Base-by-base conservation (phyloP, 2,797 vertebrate genomes). In the Typhlichthys subterraneus region DNA sequence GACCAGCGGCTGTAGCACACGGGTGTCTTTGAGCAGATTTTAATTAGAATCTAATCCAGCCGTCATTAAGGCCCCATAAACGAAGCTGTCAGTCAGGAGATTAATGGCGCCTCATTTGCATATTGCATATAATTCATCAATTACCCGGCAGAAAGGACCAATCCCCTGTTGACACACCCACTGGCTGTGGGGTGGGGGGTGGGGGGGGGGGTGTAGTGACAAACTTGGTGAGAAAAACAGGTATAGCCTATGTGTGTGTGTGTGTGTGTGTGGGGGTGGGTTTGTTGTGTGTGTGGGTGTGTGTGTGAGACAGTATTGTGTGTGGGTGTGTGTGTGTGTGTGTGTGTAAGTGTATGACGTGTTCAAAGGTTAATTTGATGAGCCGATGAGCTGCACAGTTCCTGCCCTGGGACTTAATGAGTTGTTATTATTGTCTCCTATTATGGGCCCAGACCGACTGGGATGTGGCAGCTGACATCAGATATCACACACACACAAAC, bases 11-110 rank as follows among this genome's bases (percentile, higher is more conserved):
- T 94, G 94, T 94, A 97, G 95, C 95, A 85, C 95, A 96, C 33
- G 95, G 95, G 95, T 96, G 96, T 96, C 95, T 97, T 97, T 97
- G 95, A 97, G 96, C 95, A 98, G 96, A 97, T 97, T 91, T 98
- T 98, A 98, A 98, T 97, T 98, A 98, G 97, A 97, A 97, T 98
- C 96, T 98, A 98, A 98, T 98, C 96, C 96, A 95, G 96, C 95
- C 96, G 96, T 98, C 96, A 97, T 98, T 97, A 98, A 97, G 95
- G 95, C 95, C 95, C 96, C 95, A 97, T 98, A 98, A 98, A 98
- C 96, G 96, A 98, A 98, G 95, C 96, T 98, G 96, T 98, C 96
- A 98, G 96, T 97, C 96, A 97, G 95, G 95, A 98, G 96, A 98
- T 98, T 98, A 97, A 98, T 98, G 96, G 93, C 93, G 93, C 94